Evolutionary conservation across 1,140 invertebrate genomes (phyloP), one percentile per base, ranked within the genome.

Genomic region (Philotrypesis tridentata): DNA sequence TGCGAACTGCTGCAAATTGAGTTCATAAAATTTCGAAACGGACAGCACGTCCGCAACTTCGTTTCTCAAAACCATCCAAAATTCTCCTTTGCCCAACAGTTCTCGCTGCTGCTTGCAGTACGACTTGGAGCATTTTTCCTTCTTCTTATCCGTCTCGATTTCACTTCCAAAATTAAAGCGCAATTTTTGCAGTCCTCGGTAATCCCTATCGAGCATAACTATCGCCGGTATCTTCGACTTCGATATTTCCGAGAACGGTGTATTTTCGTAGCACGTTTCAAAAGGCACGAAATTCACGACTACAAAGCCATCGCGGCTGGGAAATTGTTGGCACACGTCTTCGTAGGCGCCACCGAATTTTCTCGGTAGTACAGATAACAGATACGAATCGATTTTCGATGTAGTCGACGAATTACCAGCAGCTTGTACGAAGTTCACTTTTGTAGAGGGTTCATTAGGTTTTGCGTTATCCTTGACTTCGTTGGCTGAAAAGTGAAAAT

Each of bases 31-130:
- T 6, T 43, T 67, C 0, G 68, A 73, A 5, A 82, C 23, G 0
- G 81, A 68, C 1, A 82, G 2, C 11, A 82, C 37, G 0, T 82
- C 81, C 7, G 81, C 29, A 25, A 82, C 65, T 17, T 82, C 81
- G 14, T 74, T 43, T 17, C 25, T 67, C 25, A 82, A 37, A 1
- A 48, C 81, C 40, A 29, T 8, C 81, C 75, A 82, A 29, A 73
- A 82, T n/a, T 82, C 81, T 5, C 76, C 70, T 31, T 74, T 82
- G 9, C 12, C 40, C 60, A 82, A 29, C 0, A 37, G 27, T 23
- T 82, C 74, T 5, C 9, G 48, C 17, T 79, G 81, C 61, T 14
- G 63, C 5, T 31, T 40, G 4, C 0, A 23, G n/a, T 72, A 73
- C 1, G 4, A 2, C 17, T 75, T n/a, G 9, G n/a, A 12, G 1